Conservation (phyloP, 2,888 invertebrate species). For the Strigamia crassipes region DNA sequence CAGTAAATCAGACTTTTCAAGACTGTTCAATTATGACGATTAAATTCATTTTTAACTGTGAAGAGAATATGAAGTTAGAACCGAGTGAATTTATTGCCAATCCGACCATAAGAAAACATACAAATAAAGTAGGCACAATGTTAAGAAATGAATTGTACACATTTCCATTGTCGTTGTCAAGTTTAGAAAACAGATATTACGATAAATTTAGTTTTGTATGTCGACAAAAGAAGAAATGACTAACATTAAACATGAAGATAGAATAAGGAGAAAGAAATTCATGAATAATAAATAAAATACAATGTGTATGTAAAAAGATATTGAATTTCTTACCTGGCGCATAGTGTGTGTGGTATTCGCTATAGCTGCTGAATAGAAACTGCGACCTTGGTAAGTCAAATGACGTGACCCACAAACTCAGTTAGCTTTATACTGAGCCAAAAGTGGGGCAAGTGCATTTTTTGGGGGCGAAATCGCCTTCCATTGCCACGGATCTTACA, state of each 20-base stretch:
- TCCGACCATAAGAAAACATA: too few species aligned
- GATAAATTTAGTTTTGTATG: too few species aligned
- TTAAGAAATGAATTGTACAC: too few species aligned
- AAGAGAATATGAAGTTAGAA: too few species aligned
- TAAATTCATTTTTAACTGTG: too few species aligned
- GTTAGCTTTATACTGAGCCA: slow-evolving; percentile 35
- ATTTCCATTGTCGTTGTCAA: too few species aligned
- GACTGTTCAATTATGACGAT: too few species aligned
- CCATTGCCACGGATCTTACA: slow-evolving; percentile 24
- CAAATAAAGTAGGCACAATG: too few species aligned
- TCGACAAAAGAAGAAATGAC: too few species aligned
- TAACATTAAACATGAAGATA: neutral
- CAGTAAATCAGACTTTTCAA: too few species aligned
- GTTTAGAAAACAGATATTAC: too few species aligned
- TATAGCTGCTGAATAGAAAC: neutral
- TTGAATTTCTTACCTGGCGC: slow-evolving; percentile 1
- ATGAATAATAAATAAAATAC: neutral
- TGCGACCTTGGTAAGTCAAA: slow-evolving; percentile 32
- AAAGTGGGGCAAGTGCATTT: slow-evolving; percentile 34
- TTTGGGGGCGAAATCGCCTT: slow-evolving; percentile 37
- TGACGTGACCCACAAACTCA: slow-evolving; percentile 36
- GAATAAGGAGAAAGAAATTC: neutral
- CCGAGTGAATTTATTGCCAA: too few species aligned
- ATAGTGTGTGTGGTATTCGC: slow-evolving; percentile 20
- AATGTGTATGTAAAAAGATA: neutral